These are phyloP conservation scores for Rhabdornis inornatus DNA, from an alignment of 2,113 vertebrate species.

Conservation along the genomic window DNA sequence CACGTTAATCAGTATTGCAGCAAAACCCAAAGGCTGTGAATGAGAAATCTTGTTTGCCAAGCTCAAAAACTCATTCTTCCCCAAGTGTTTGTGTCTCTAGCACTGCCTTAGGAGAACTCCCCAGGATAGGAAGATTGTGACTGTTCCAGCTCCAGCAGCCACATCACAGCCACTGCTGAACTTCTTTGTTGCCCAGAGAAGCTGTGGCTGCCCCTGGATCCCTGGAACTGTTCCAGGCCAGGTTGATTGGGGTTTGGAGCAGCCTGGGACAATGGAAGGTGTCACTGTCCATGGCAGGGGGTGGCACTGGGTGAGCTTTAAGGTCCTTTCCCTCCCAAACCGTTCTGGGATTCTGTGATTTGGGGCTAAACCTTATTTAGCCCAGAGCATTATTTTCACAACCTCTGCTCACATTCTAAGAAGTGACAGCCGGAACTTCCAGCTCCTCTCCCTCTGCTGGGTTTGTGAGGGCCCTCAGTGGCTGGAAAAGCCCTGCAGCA, in stretches of 20 bases:
- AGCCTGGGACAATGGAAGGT: neutral
- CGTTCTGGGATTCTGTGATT: neutral
- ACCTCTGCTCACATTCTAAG: neutral
- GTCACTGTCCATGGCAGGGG: neutral
- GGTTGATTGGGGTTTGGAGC: neutral
- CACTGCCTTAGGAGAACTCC: neutral
- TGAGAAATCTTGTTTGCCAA: neutral
- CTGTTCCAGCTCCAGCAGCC: neutral
- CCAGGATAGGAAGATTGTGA: neutral
- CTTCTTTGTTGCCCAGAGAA: neutral
- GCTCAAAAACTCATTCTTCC: neutral
- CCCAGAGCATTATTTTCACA: neutral
- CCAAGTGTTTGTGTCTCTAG: neutral
- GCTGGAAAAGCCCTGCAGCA: neutral
- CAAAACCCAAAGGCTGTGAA: neutral
- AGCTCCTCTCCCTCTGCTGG: neutral
- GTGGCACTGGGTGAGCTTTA: accelerated
- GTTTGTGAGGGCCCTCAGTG: neutral
- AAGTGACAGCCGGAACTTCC: neutral
- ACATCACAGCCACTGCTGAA: neutral
- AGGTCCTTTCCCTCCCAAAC: neutral
- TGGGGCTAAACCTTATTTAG: neutral
- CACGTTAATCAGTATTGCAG: accelerated
- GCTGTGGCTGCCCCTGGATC: neutral
- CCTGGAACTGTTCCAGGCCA: neutral